Evolutionary conservation across 2,888 invertebrate genomes (phyloP), one percentile per base, ranked within the genome.

Genomic region (Oxyscelio sp.): DNA sequence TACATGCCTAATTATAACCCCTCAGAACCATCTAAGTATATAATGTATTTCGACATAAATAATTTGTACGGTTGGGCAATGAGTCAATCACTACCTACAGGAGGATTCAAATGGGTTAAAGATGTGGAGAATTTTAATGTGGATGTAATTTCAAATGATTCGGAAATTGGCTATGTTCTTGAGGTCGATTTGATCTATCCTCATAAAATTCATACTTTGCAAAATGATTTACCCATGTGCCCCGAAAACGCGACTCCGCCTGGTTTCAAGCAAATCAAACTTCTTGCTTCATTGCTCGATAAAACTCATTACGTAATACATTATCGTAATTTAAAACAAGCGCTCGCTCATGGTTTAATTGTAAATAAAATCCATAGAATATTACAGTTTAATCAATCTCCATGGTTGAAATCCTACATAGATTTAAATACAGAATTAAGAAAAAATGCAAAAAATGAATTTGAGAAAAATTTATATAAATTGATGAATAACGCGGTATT

Each of bases 311-410:
- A 45, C 45, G 17, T 45, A 2, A 2, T 45, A 5, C 19, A 45
- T 17, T 45, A 45, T 17, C 2, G 45, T 2, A 45, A 45, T 17
- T 45, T 45, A 17, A 45, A 45, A 17, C 4, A 45, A 45, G 45
- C 45, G 6, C 45, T 45, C 19, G 45, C 15, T n/a, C n/a, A n/a
- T n/a, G n/a, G n/a, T n/a, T n/a, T n/a, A n/a, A n/a, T n/a, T n/a
- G n/a, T n/a, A n/a, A n/a, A n/a, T n/a, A n/a, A n/a, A n/a, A n/a
- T n/a, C n/a, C n/a, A n/a, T n/a, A n/a, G n/a, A n/a, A n/a, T n/a
- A n/a, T n/a, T n/a, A n/a, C n/a, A n/a, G n/a, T n/a, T 45, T 45
- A 45, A 17, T 13, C 45, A 45, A 45, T 45, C 45, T 45, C 45
- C 45, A 15, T 45, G 45, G 45, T 17, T 45, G 4, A 45, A 17